Conservation (phyloP, 2,888 invertebrate species). For the Chrysolina americana region DNA sequence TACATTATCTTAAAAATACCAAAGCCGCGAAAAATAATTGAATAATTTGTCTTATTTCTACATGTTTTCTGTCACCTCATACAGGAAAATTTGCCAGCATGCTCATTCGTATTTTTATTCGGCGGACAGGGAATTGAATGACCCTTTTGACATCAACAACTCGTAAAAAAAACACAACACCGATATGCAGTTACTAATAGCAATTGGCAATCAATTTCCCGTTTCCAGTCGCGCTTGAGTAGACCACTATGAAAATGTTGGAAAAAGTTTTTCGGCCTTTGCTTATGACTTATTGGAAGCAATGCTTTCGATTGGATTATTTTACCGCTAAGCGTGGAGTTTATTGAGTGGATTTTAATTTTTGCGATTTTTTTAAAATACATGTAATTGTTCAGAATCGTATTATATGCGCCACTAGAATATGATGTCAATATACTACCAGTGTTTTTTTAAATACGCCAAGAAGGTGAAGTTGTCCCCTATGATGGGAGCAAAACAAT, state of each 20-base stretch:
- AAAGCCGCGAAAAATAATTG: too few relatives aligned
- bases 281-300: constrained; percentile 32
- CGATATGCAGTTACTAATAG: constrained; percentile 53
- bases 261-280: constrained; percentile 17
- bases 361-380: background rate
- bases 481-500: too few relatives aligned
- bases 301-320: constrained; percentile 25
- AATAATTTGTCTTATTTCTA: too few relatives aligned
- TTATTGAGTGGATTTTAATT: constrained; percentile 2
- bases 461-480: too few relatives aligned
- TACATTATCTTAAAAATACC: too few relatives aligned
- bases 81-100: background rate
- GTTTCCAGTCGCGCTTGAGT: constrained; percentile 51
- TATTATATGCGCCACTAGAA: too few relatives aligned
- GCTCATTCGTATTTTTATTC: background rate
- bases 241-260: constrained; percentile 51
- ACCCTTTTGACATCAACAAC: constrained; percentile 32
- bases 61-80: too few relatives aligned
- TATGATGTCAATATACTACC: too few relatives aligned
- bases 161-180: constrained; percentile 46
- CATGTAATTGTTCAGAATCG: too few relatives aligned
- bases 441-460: too few relatives aligned
- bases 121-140: background rate
- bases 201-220: constrained; percentile 57
- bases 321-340: constrained; percentile 9